Evolutionary conservation across 2,113 vertebrate species (phyloP), one percentile per base, ranked within the genome.

Genomic region (Sturnus vulgaris): DNA sequence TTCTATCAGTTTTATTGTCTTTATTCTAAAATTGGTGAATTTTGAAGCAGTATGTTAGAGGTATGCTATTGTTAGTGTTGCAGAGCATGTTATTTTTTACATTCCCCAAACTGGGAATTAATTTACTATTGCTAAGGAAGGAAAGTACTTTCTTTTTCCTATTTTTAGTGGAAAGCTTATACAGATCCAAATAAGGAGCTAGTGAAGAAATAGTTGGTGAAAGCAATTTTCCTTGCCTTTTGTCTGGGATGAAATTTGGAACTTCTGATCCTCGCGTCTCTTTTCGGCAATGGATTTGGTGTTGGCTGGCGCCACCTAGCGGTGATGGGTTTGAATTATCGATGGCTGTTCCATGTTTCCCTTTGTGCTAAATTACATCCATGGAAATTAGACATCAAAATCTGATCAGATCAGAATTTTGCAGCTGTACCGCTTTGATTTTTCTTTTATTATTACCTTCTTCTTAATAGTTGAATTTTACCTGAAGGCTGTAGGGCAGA

Each of bases 271-370:
- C 35, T 88, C 18, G 0, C 4, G 77, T 7, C 16, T 23, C 11
- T 39, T 50, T 27, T 37, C 56, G 55, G 72, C 69, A 11, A 80
- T 93, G 75, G 93, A 96, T 97, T 88, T 78, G 60, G 73, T 68
- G 94, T 97, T 89, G 86, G 56, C 86, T 90, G 90, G 90, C 94
- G 96, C 97, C 98, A 98, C 73, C 97, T 97, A 87, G 97, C 97
- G 98, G 96, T 59, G 72, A 15, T 49, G 9, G 3, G 7, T 61
- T 76, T 44, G 77, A 52, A 35, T 68, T 79, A 40, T 78, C 78
- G 65, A 24, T 40, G 31, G 23, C 11, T 3, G 30, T 63, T 90
- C 56, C 21, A 1, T 28, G 21, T 78, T 78, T 75, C n/a, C 50
- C 14, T 9, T 65, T 27, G 47, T 11, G 7, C 30, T 19, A 0